Percentiles rank a stretch among this genome's conserved stretches.
Conservation (phyloP, 2,113 vertebrate species). For the Tiliqua scincoides region DNA sequence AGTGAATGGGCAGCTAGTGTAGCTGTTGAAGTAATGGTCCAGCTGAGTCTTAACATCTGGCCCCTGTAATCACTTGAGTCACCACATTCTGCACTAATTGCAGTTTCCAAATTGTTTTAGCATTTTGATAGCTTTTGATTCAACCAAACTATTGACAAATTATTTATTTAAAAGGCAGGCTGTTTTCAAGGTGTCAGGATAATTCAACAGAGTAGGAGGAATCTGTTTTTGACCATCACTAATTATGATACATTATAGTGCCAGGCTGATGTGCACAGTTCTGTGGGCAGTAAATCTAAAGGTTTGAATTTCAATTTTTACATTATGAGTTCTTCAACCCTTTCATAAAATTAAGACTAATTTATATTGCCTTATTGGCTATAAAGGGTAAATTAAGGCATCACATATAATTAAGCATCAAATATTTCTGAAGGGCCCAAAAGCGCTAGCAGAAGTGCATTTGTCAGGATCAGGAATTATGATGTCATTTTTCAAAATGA, state of each 20-base stretch:
- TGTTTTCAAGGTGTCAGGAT: no score
- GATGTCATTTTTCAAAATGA: slow-evolving; percentile 41
- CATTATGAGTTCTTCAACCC: background rate
- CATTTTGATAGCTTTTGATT: no score
- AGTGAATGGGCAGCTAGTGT: no score
- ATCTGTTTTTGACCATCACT: no score
- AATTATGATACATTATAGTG: slow-evolving; percentile 14
- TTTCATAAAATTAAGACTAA: slow-evolving; percentile 44
- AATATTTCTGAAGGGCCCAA: slow-evolving; percentile 4
- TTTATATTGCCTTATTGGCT: background rate
- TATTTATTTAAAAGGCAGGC: no score
- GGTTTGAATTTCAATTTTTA: background rate
- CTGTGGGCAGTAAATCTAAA: background rate
- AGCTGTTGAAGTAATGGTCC: no score
- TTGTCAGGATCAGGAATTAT: background rate
- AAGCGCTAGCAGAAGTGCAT: background rate
- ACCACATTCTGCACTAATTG: no score
- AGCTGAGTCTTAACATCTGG: no score
- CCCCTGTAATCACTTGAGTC: no score
- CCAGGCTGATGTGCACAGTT: background rate
- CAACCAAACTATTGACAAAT: no score
- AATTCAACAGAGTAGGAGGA: no score
- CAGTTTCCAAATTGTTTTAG: no score
- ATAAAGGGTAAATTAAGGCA: slow-evolving; percentile 22
- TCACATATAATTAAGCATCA: background rate